Evolutionary conservation across 2,888 invertebrate genomes (phyloP).

Genomic region (Sclerodermus sp.): DNA sequence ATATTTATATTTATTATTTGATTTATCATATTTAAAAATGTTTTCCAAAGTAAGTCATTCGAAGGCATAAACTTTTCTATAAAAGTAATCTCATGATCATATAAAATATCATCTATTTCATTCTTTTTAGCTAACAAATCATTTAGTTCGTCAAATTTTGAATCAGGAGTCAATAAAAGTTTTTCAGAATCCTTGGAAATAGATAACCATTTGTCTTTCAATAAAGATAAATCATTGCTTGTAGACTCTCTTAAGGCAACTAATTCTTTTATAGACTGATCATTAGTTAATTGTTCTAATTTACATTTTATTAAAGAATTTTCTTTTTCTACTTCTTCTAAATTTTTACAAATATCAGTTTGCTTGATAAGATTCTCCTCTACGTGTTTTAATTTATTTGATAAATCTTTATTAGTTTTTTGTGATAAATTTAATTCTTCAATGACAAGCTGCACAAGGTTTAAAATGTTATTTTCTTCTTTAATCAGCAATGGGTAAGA

Average conservation of each 20-base stretch:
- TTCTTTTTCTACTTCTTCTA: no score
- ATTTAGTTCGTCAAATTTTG: constrained; percentile 35
- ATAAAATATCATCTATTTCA: constrained; percentile 35
- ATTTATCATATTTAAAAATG: constrained; percentile 18
- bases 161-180: constrained; percentile 15
- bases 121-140: constrained; percentile 33
- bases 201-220: constrained; percentile 24
- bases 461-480: background rate
- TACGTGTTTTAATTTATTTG: no score
- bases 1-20: no score
- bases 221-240: constrained; percentile 11
- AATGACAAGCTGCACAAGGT: no score
- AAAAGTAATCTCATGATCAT: constrained; percentile 16
- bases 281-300: no score
- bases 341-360: constrained; percentile 12
- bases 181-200: constrained; percentile 16
- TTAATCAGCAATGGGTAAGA: background rate
- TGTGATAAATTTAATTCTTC: no score
- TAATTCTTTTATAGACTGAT: no score
- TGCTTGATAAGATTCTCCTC: constrained; percentile 12
- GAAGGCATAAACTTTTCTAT: constrained; percentile 23
- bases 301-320: no score
- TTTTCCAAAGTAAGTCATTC: constrained; percentile 23
- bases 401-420: no score
- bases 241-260: no score